These are phyloP conservation scores for Coendou prehensilis DNA, from an alignment of 2,797 vertebrate species.

Conservation along the genomic window DNA sequence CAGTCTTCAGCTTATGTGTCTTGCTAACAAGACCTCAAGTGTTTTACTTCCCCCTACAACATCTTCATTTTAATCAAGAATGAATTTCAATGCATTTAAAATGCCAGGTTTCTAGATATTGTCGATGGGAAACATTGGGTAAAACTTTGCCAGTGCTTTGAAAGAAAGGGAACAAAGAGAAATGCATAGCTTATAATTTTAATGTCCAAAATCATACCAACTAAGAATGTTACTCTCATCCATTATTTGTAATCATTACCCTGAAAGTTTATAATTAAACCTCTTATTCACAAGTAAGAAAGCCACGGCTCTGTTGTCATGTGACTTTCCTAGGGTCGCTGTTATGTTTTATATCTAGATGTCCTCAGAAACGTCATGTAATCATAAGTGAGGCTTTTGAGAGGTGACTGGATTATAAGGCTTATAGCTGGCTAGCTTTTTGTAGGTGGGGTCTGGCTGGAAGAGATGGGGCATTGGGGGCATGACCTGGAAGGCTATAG, in stretches of 20 bases:
- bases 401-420: not conserved
- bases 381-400: not conserved
- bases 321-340: not conserved
- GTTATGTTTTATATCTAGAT: not conserved
- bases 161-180: slow-evolving; percentile 6
- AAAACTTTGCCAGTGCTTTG: slow-evolving; percentile 3
- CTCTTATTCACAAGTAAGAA: not conserved
- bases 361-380: not conserved
- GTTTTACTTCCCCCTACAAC: not conserved
- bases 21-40: slow-evolving; percentile 33
- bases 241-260: slow-evolving; percentile 7
- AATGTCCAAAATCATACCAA: not conserved
- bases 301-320: not conserved
- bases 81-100: not conserved
- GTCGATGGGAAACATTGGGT: not conserved
- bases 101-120: slow-evolving; percentile 1
- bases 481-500: not conserved
- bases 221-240: not conserved
- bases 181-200: not conserved
- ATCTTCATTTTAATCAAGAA: slow-evolving; percentile 49
- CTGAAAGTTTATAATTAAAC: not conserved
- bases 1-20: not conserved
- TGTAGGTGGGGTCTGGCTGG: not conserved
- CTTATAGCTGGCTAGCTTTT: not conserved
- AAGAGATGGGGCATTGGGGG: not conserved